Evolutionary conservation across 1,140 invertebrate species (phyloP).

Genomic region (Ceratina calcarata): DNA sequence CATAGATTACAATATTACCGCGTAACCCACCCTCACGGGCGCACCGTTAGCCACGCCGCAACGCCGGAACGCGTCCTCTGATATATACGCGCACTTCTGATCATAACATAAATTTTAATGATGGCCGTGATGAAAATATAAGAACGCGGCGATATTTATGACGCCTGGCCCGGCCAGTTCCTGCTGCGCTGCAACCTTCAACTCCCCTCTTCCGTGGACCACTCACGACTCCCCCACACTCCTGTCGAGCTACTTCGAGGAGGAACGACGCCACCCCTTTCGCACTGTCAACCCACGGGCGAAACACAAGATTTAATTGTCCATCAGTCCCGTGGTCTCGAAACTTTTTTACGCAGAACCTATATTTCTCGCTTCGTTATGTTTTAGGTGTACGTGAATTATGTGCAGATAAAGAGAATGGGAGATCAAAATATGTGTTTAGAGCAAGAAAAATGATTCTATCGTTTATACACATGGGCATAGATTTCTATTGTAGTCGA

Average conservation of each 20-base stretch:
- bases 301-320: constrained; percentile 39
- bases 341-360: too few relatives aligned
- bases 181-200: constrained; percentile 44
- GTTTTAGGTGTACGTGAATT: too few relatives aligned
- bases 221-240: constrained; percentile 30
- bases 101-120: constrained; percentile 81
- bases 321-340: not conserved
- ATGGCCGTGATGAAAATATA: constrained; percentile 81
- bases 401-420: too few relatives aligned
- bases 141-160: constrained; percentile 79
- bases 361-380: too few relatives aligned
- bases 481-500: too few relatives aligned
- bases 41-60: constrained; percentile 42
- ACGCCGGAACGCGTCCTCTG: constrained; percentile 64
- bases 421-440: too few relatives aligned
- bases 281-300: constrained; percentile 19
- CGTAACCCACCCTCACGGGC: constrained; percentile 55
- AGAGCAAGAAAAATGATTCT: too few relatives aligned
- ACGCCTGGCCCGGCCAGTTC: constrained; percentile 66
- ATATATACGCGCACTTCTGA: constrained; percentile 78
- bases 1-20: constrained; percentile 81
- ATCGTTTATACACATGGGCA: too few relatives aligned
- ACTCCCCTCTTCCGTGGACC: constrained; percentile 27
- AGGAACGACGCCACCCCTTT: constrained; percentile 8
- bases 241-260: constrained; percentile 20